Conservation (phyloP, 2,113 vertebrate species). For the Limnothrissa miodon region DNA sequence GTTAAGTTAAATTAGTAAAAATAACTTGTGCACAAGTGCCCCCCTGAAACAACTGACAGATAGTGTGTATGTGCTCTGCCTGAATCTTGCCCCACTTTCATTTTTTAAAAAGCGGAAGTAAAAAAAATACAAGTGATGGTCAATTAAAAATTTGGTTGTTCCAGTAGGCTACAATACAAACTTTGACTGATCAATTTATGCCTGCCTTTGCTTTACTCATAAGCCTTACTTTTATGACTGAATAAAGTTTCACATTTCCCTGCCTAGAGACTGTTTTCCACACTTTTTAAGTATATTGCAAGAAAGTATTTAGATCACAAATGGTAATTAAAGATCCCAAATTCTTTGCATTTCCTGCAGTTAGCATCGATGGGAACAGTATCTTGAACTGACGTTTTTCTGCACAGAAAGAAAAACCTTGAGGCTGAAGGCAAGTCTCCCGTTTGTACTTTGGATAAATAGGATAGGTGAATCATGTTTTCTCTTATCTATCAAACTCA, state of each 20-base stretch:
- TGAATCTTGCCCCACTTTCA: neutral
- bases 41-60: neutral
- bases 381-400: neutral
- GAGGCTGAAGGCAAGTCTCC: neutral
- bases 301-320: neutral
- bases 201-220: neutral
- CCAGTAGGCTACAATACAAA: neutral
- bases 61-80: neutral
- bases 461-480: neutral
- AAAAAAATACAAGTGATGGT: neutral
- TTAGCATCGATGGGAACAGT: neutral
- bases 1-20: neutral
- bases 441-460: neutral
- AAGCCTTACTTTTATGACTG: neutral
- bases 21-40: neutral
- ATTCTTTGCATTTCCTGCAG: neutral
- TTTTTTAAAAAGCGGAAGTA: neutral
- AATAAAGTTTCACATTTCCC: neutral
- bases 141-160: neutral
- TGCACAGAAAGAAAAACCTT: neutral
- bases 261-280: neutral
- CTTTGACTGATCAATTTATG: neutral
- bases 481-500: neutral
- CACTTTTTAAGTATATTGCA: neutral
- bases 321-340: neutral